Conservation (phyloP, 2,888 invertebrate genomes). For the Blastobasis lacticolella region DNA sequence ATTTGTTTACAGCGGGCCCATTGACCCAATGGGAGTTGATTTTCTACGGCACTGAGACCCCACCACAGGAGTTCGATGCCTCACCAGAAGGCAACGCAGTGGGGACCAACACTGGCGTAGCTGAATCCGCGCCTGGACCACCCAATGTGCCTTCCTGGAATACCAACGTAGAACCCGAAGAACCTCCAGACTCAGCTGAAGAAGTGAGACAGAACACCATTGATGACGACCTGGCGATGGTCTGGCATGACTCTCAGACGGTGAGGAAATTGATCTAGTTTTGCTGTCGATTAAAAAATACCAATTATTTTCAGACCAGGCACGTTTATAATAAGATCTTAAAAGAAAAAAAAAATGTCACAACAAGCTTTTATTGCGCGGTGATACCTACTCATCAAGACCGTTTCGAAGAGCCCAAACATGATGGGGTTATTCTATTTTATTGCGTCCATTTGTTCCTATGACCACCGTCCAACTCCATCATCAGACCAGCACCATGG, state of each 20-base stretch:
- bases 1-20: conserved; percentile 62
- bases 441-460: too few relatives aligned
- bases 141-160: conserved; percentile 27
- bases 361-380: too few relatives aligned
- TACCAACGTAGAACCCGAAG: conserved; percentile 15
- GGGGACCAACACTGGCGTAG: conserved; percentile 32
- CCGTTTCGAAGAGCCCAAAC: too few relatives aligned
- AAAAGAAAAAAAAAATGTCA: too few relatives aligned
- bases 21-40: conserved; percentile 87
- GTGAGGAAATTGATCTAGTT: conserved; percentile 40
- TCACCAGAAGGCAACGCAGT: conserved; percentile 73
- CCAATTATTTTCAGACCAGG: neutral
- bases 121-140: conserved; percentile 3
- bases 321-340: neutral
- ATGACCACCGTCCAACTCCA: too few relatives aligned
- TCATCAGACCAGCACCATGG: too few relatives aligned
- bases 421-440: too few relatives aligned
- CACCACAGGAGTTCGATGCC: conserved; percentile 77
- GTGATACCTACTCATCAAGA: too few relatives aligned
- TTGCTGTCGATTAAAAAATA: neutral
- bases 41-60: conserved; percentile 84
- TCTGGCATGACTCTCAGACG: conserved; percentile 78
- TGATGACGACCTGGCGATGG: conserved; percentile 70
- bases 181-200: conserved; percentile 40
- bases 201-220: conserved; percentile 77